Evolutionary conservation across 2,797 vertebrate species (phyloP).

Genomic region (Philypnodon macrostomus): DNA sequence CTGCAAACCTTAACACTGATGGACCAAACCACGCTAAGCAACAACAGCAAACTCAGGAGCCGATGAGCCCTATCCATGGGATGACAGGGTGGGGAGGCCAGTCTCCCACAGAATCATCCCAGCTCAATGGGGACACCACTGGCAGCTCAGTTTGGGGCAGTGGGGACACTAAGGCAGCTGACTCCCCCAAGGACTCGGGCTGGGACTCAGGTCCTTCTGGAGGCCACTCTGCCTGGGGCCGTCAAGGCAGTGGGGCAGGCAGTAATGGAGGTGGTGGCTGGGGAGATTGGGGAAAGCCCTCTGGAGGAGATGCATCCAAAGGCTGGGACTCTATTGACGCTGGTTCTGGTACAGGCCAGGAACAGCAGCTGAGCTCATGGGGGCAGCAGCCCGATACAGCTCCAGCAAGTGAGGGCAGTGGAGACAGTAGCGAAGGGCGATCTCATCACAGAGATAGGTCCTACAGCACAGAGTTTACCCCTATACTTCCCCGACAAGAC

Average conservation of each 20-base stretch:
- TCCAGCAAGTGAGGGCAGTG: slow-evolving; percentile 84
- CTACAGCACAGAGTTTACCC: slow-evolving; percentile 81
- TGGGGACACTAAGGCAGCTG: slow-evolving; percentile 85
- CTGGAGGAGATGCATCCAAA: slow-evolving; percentile 65
- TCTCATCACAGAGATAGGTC: slow-evolving; percentile 77
- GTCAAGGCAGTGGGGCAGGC: slow-evolving; percentile 80
- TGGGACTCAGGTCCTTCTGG: slow-evolving; percentile 79
- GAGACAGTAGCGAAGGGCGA: slow-evolving; percentile 82
- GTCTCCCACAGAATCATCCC: slow-evolving; percentile 89
- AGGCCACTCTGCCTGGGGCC: slow-evolving; percentile 74
- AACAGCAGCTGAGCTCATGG: slow-evolving; percentile 83
- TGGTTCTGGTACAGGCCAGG: slow-evolving; percentile 82
- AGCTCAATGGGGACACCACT: slow-evolving; percentile 87
- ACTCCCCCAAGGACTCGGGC: slow-evolving; percentile 78
- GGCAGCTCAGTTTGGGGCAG: slow-evolving; percentile 86
- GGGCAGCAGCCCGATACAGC: slow-evolving; percentile 81
- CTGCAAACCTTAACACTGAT: slow-evolving; percentile 94
- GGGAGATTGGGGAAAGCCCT: slow-evolving; percentile 80
- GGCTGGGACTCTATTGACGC: slow-evolving; percentile 68
- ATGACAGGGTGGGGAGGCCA: slow-evolving; percentile 90
- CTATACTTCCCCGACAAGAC: slow-evolving; percentile 86
- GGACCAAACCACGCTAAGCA: slow-evolving; percentile 96
- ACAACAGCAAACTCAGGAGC: slow-evolving; percentile 73
- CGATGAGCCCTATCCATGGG: slow-evolving; percentile 86
- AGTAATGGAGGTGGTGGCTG: slow-evolving; percentile 78